Conservation (phyloP, 2,888 invertebrate species). For the Stenoptilia bipunctidactyla region DNA sequence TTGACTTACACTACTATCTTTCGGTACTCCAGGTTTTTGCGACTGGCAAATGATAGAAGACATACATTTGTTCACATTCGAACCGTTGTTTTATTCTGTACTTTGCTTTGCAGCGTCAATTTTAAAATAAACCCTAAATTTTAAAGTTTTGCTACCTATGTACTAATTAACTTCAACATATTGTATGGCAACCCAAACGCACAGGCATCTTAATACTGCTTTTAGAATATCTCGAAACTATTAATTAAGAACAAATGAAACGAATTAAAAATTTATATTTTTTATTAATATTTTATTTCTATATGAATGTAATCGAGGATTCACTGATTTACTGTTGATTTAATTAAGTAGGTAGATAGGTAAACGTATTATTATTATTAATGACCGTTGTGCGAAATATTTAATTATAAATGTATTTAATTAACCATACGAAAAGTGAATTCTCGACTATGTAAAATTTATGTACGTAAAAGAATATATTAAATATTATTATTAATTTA, state of each 20-base stretch:
- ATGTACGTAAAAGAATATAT: neutral
- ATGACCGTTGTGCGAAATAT: neutral
- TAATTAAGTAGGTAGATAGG: neutral
- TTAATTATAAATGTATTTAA: neutral
- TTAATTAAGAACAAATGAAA: constrained; percentile 25
- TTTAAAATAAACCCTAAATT: neutral
- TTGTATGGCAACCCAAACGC: constrained; percentile 29
- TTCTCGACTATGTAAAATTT: neutral
- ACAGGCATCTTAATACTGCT: constrained; percentile 24
- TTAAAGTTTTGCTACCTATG: no score
- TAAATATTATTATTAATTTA: neutral
- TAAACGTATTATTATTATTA: neutral
- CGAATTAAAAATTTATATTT: constrained; percentile 22
- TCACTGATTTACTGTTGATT: neutral
- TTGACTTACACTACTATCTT: no score
- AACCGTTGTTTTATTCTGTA: no score
- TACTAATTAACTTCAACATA: constrained; percentile 21
- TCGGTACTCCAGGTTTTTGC: no score
- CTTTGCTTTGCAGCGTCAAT: neutral
- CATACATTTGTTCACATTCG: no score
- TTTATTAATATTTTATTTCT: constrained; percentile 4
- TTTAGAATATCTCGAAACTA: constrained; percentile 18
- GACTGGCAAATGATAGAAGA: constrained; percentile 2
- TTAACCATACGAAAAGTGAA: neutral
- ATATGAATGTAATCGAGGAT: neutral